Conservation (phyloP, 2,888 invertebrate species). For the Labia minor region DNA sequence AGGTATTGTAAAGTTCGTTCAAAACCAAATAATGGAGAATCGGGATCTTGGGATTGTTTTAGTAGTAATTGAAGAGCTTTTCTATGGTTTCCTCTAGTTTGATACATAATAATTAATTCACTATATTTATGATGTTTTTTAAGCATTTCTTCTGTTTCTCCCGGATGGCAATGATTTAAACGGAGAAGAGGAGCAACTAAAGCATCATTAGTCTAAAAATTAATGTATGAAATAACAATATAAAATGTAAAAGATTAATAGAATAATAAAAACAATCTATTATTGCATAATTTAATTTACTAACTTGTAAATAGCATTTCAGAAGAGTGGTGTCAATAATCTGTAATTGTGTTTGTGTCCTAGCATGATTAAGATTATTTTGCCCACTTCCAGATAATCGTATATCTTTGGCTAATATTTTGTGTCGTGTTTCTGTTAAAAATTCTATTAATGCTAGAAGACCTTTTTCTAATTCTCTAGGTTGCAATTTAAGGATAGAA, state of each 20-base stretch:
- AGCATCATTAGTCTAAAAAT: constrained; percentile 80
- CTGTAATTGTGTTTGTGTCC: constrained; percentile 61
- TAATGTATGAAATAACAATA: background rate
- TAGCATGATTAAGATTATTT: constrained; percentile 34
- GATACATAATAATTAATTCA: constrained; percentile 90
- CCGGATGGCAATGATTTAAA: constrained; percentile 82
- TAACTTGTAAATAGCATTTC: constrained; percentile 89
- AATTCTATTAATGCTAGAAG: constrained; percentile 81
- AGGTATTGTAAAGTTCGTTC: constrained; percentile 82
- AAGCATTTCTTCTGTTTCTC: constrained; percentile 84
- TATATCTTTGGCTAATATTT: background rate
- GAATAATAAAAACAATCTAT: background rate
- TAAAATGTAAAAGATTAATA: background rate
- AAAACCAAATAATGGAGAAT: constrained; percentile 66
- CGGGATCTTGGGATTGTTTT: constrained; percentile 60
- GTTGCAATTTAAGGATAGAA: constrained; percentile 53
- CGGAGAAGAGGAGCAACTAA: constrained; percentile 83
- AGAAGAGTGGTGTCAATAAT: constrained; percentile 94
- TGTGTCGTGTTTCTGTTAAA: constrained; percentile 49
- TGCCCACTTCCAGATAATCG: background rate
- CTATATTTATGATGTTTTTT: constrained; percentile 77
- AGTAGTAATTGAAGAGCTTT: constrained; percentile 81
- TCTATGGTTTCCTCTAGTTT: constrained; percentile 84
- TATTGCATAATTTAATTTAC: constrained; percentile 24
- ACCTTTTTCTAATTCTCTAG: constrained; percentile 77